Percentiles rank a stretch among this genome's conserved stretches.
Evolutionary conservation across 1,140 invertebrate species (phyloP).

Genomic region (Aethina tumida): DNA sequence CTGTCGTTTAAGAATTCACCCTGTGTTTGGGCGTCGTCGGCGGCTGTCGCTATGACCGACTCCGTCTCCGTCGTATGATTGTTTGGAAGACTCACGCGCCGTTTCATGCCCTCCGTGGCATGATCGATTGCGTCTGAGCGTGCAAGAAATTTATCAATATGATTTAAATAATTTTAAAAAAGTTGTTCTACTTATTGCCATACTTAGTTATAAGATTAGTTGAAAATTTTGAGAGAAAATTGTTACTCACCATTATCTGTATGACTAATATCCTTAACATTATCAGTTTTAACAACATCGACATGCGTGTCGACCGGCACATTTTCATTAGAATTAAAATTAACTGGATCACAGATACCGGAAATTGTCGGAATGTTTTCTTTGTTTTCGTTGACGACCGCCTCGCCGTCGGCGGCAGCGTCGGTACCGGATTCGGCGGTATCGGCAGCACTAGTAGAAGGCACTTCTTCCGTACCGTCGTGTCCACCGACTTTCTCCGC

Average conservation of each 20-base stretch:
- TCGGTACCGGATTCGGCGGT: no score
- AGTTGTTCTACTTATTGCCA: no score
- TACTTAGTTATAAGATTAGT: no score
- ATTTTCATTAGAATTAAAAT: slow-evolving; percentile 30
- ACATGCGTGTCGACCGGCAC: slow-evolving; percentile 20
- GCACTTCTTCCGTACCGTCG: slow-evolving; percentile 41
- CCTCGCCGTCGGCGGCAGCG: no score
- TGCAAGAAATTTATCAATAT: no score
- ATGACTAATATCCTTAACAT: slow-evolving; percentile 33
- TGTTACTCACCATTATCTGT: slow-evolving; percentile 21
- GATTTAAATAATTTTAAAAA: no score
- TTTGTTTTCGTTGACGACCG: no score
- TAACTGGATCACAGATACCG: slow-evolving; percentile 57
- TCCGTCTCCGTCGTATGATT: no score
- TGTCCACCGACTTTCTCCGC: slow-evolving; percentile 31
- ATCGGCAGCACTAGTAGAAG: no score
- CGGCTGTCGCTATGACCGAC: no score
- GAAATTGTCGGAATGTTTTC: slow-evolving; percentile 62
- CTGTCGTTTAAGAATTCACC: slow-evolving; percentile 15
- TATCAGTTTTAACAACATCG: slow-evolving; percentile 40
- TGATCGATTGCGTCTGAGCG: not conserved
- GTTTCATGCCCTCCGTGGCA: slow-evolving; percentile 36
- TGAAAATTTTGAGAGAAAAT: no score
- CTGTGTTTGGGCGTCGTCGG: slow-evolving; percentile 36
- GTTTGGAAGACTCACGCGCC: slow-evolving; percentile 53